phyloP scores from a whole-genome alignment of 2,113 vertebrate species.

The Rostratula benghalensis region DNA sequence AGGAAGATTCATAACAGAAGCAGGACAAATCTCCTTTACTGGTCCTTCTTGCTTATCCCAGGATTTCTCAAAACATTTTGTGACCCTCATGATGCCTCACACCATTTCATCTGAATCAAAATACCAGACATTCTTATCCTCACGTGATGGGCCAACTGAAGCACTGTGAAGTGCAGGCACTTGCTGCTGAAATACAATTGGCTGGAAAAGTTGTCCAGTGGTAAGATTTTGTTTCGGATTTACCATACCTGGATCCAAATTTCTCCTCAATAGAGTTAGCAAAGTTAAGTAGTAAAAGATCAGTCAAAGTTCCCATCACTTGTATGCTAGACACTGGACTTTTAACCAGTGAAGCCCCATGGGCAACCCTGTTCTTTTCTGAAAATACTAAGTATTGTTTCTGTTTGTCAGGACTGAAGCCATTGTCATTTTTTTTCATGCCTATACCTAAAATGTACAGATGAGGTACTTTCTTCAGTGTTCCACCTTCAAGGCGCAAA shows the following conservation, averaged over 20 bases:
- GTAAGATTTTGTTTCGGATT: neutral
- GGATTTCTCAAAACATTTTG: neutral
- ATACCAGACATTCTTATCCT: neutral
- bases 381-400: neutral
- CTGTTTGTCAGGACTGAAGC: neutral
- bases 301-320: neutral
- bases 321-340: neutral
- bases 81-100: neutral
- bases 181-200: neutral
- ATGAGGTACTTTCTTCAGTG: neutral
- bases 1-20: neutral
- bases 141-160: neutral
- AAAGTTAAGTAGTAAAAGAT: neutral
- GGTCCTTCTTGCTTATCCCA: neutral
- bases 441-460: neutral
- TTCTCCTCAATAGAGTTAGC: neutral
- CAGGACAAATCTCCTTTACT: neutral
- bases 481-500: neutral
- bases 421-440: neutral
- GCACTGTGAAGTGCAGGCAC: neutral
- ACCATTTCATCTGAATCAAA: neutral
- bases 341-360: neutral
- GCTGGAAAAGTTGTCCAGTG: neutral
- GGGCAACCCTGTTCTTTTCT: neutral
- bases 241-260: neutral